Evolutionary conservation across 92 coral and sea anemone species (phyloP).

Genomic region (Porites lobata): DNA sequence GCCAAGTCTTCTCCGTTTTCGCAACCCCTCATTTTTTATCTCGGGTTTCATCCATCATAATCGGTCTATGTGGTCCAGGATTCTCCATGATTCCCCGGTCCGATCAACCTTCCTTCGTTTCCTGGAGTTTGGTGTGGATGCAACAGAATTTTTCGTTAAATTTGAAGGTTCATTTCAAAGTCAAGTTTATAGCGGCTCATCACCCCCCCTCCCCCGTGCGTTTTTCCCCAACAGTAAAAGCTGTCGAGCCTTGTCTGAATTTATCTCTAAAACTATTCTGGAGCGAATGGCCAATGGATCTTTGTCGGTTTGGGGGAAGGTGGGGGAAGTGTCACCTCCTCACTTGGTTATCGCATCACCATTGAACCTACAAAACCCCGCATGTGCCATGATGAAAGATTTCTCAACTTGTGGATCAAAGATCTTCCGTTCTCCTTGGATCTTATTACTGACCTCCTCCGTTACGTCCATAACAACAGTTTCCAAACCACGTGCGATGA

Average conservation of each 20-base stretch:
- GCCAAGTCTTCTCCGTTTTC: too few relatives aligned
- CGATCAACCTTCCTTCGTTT: too few relatives aligned
- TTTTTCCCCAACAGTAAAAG: conserved; percentile 21
- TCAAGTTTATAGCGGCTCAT: conserved; percentile 2
- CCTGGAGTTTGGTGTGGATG: too few relatives aligned
- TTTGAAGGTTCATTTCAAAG: not conserved
- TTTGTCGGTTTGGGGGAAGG: conserved; percentile 8
- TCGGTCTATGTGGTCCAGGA: too few relatives aligned
- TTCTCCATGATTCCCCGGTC: too few relatives aligned
- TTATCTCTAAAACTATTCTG: conserved; percentile 37
- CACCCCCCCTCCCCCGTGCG: not conserved
- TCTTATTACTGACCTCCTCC: too few relatives aligned
- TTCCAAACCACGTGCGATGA: too few relatives aligned
- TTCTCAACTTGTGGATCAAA: conserved; percentile 12
- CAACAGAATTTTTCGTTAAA: too few relatives aligned
- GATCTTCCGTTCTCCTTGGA: too few relatives aligned
- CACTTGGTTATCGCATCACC: not conserved
- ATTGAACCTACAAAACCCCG: not conserved
- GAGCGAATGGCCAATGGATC: conserved; percentile 35
- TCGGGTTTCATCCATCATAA: too few relatives aligned
- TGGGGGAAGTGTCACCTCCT: conserved; percentile 13
- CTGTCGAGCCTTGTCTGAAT: conserved; percentile 21
- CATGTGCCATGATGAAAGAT: conserved; percentile 47
- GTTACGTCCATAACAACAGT: too few relatives aligned
- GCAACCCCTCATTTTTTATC: too few relatives aligned